A percentile compares a stretch with the other conserved stretches of the same genome.
phyloP scores from a whole-genome alignment of 2,113 vertebrate species.

The Triplophysa tibetana region DNA sequence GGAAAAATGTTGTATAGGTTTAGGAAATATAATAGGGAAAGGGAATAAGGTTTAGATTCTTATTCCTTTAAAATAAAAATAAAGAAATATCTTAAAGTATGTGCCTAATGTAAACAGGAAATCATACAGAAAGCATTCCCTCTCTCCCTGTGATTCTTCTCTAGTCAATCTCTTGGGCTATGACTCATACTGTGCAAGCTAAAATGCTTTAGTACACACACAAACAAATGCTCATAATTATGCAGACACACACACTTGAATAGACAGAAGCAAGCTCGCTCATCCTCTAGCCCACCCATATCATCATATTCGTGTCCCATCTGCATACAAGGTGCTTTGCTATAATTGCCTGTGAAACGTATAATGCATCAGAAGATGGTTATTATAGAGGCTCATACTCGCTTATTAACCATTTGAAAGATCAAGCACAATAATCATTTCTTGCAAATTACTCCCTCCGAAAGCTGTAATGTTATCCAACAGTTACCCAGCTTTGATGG shows the following conservation, averaged over 20 bases:
- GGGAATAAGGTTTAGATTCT: too few relatives aligned
- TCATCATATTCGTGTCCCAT: constrained; percentile 47
- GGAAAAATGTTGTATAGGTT: too few relatives aligned
- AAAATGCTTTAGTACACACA: constrained; percentile 15
- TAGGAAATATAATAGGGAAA: too few relatives aligned
- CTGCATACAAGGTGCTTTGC: constrained; percentile 17
- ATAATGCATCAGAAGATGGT: constrained; percentile 9
- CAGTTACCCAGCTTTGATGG: not conserved
- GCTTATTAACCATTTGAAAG: constrained; percentile 13
- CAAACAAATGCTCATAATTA: constrained; percentile 26
- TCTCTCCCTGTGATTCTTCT: not conserved
- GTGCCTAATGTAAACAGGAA: not conserved
- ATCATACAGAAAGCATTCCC: constrained; percentile 32
- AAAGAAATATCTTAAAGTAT: not conserved
- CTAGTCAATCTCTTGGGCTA: not conserved
- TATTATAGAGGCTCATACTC: not conserved
- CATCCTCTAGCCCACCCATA: constrained; percentile 23
- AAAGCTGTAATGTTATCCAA: constrained; percentile 30
- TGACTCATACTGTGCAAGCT: constrained; percentile 53
- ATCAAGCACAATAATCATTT: constrained; percentile 17
- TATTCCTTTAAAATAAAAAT: too few relatives aligned
- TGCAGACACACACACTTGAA: constrained; percentile 2
- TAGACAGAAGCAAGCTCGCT: constrained; percentile 13
- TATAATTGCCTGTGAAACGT: constrained; percentile 25
- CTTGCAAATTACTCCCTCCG: constrained; percentile 3